Percentiles rank a stretch among this genome's conserved stretches.
Evolutionary conservation across 2,797 vertebrate species (phyloP).

Genomic region (Ciconia nigra): DNA sequence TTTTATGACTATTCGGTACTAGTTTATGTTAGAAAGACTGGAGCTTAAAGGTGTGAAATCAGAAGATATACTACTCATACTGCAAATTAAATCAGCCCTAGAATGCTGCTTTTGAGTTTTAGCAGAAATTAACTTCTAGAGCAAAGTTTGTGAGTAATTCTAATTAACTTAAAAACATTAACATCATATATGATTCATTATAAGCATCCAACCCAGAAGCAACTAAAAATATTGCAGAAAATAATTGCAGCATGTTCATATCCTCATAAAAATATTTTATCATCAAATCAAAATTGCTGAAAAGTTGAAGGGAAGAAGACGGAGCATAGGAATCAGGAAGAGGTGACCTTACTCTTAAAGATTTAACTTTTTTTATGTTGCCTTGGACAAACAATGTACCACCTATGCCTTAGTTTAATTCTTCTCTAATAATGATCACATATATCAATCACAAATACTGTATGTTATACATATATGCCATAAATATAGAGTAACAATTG

Average conservation of each 20-base stretch:
- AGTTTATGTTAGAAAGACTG: neutral
- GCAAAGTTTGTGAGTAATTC: conserved; percentile 49
- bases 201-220: neutral
- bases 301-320: neutral
- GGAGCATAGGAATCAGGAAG: neutral
- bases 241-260: neutral
- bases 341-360: neutral
- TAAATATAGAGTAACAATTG: neutral
- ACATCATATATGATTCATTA: neutral
- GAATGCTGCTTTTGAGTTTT: neutral
- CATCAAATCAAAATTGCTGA: neutral
- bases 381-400: neutral
- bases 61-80: neutral
- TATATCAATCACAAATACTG: neutral
- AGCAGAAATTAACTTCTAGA: conserved; percentile 36
- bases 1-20: neutral
- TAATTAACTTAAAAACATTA: conserved; percentile 50
- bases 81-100: conserved; percentile 45
- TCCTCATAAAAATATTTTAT: neutral
- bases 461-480: neutral
- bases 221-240: neutral
- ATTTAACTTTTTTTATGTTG: neutral
- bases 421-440: neutral
- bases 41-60: conserved; percentile 36
- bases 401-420: neutral